Evolutionary conservation across 1,140 invertebrate species (phyloP).

Genomic region (Pentalonia nigronervosa): DNA sequence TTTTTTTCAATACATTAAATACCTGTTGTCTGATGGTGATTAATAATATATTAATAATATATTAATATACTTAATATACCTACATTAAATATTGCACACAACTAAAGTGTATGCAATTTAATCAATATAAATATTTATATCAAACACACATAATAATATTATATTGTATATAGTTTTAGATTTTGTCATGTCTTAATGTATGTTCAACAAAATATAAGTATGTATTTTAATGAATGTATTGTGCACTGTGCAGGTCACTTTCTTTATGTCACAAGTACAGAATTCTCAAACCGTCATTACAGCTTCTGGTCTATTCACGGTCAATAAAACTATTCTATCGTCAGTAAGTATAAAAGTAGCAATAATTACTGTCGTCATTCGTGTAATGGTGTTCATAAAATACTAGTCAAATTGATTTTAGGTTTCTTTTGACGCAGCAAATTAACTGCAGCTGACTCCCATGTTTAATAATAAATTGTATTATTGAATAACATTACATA

Average conservation of each 20-base stretch:
- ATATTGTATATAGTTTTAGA: neutral
- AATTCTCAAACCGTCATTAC: conserved; percentile 44
- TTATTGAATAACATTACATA: neutral
- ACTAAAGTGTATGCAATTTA: neutral
- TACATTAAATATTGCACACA: neutral
- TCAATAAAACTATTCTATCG: conserved; percentile 50
- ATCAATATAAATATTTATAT: neutral
- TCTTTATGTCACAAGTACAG: conserved; percentile 54
- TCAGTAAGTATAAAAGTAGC: conserved; percentile 19
- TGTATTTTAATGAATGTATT: neutral
- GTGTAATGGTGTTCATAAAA: neutral
- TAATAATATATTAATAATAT: too few species aligned
- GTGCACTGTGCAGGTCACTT: neutral
- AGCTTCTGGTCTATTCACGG: conserved; percentile 39
- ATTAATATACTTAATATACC: too few species aligned
- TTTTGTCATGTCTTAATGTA: neutral
- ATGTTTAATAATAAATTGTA: neutral
- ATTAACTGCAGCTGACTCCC: neutral
- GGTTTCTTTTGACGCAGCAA: neutral
- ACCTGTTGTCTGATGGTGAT: neutral
- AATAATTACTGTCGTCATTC: neutral
- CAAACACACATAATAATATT: neutral
- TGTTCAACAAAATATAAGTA: neutral
- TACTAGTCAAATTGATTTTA: neutral
- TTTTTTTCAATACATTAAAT: neutral